Evolutionary conservation across 2,888 invertebrate species (phyloP), one percentile per base, ranked within the genome.

Genomic region (Tetranychus truncatus): DNA sequence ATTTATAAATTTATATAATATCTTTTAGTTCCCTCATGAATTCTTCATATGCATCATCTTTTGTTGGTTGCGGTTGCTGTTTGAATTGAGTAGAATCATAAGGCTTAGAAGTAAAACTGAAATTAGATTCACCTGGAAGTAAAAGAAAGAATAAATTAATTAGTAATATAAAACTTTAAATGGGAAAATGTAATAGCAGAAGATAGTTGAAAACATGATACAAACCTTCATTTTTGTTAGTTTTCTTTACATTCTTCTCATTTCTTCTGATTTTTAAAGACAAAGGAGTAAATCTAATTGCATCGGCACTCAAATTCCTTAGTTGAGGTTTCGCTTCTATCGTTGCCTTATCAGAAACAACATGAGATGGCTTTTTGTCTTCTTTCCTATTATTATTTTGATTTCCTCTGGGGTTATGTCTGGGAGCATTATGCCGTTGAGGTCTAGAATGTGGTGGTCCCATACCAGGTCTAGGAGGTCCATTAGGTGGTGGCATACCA

Each of bases 11-110:
- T 84, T 82, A 95, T 82, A 97, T 86, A 45, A 97, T 85, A 74
- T 91, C 93, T 82, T 95, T 90, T 93, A 99, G 95, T 85, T 99
- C 97, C 82, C 90, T 90, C 95, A 99, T 96, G 82, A 99, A 99
- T 83, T 94, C 92, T 86, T 94, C 90, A 81, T 99, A 99, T 15
- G 96, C 97, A 82, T 97, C 97, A 82, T 97, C 97, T 82, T 96
- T 97, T 76, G 91, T 94, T 0, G 87, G 87, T 1, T 84, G 84
- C 45, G 72, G 69, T 74, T 74, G 65, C 45, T 34, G 67, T 45
- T 73, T 74, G 34, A 45, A 20, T 69, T 69, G 69, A 11, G 18
- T 11, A 20, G 66, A 66, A 69, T 20, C 11, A 69, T 24, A 9
- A 20, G 21, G 20, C n/a, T 20, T 9, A 1, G 69, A 24, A 20